These are phyloP conservation scores for Chorisops tibialis DNA, from an alignment of 2,888 invertebrate species.

Conservation along the genomic window DNA sequence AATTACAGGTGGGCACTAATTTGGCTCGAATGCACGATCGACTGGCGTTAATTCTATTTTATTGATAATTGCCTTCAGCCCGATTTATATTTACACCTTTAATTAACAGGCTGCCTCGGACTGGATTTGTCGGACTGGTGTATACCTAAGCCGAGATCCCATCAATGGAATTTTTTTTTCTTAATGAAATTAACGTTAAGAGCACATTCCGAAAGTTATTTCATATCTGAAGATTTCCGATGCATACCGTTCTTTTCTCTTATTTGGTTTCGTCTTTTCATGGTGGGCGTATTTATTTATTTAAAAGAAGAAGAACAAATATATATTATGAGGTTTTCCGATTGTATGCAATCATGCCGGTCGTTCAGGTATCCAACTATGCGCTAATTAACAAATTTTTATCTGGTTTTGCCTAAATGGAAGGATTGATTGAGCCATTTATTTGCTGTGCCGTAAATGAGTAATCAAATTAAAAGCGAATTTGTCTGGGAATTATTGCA, in stretches of 20 bases:
- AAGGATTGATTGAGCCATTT: background rate
- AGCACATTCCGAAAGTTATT: too few species aligned
- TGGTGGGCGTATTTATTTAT: too few species aligned
- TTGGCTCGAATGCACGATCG: background rate
- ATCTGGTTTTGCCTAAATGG: background rate
- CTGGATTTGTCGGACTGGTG: background rate
- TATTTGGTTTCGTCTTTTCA: too few species aligned
- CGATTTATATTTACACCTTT: background rate
- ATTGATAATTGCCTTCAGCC: conserved; percentile 1
- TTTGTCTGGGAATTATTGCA: background rate
- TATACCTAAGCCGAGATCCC: background rate
- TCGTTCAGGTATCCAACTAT: background rate
- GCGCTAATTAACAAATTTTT: background rate
- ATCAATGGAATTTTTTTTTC: background rate
- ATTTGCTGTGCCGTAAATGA: background rate
- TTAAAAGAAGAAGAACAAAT: too few species aligned
- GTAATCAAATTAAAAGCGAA: conserved; percentile 1
- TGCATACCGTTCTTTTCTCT: too few species aligned
- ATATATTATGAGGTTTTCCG: too few species aligned
- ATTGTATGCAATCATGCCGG: too few species aligned
- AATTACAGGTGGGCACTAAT: background rate
- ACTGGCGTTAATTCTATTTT: background rate
- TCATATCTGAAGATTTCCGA: too few species aligned
- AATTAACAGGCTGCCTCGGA: background rate
- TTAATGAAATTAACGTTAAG: background rate